Base-by-base conservation (phyloP, 2,888 invertebrate genomes). In the Apamea sordens region DNA sequence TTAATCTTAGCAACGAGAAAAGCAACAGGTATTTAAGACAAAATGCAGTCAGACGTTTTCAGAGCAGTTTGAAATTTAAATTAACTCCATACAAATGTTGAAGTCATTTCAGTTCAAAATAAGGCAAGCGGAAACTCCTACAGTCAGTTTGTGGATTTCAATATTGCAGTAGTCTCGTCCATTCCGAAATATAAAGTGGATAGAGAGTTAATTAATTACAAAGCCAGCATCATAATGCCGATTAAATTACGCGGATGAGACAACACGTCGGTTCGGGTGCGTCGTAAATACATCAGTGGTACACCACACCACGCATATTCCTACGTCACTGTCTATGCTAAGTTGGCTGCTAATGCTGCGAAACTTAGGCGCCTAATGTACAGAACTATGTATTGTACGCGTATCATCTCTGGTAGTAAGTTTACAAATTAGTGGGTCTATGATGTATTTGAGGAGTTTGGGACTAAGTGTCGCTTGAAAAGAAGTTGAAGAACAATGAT, bases 261-360 rank as follows among this genome's bases (percentile, higher is more conserved):
- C 91, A 91, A 90, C 91, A 91, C 91, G 93, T 93, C 92, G 90
- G 84, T 89, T 88, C 82, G 90, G 86, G 86, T 89, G 86, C 83
- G 89, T 94, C 95, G 94, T 95, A 95, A 95, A 95, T 95, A 94
- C 92, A 93, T 95, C 94, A 95, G 93, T 77, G 93, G 94, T 91
- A 88, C 86, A 91, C 94, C 93, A 85, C 94, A 89, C 80, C 89
- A 77, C 72, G 79, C 85, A 76, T 84, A 82, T 85, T 82, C 76
- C 68, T 75, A 82, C 83, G 68, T 82, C 75, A 79, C 82, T 83
- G 72, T 68, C 79, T 83, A 75, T 69, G 64, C 75, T 80, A 77
- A 85, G 78, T 77, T 84, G 67, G 70, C 65, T 80, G 77, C 76
- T 86, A 79, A 84, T 82, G 65, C 71, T 77, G 76, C 71, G 68